A percentile compares a stretch with the other conserved stretches of the same genome.
phyloP scores from a whole-genome alignment of 1,140 invertebrate genomes.

The Rhizoglyphus robini region DNA sequence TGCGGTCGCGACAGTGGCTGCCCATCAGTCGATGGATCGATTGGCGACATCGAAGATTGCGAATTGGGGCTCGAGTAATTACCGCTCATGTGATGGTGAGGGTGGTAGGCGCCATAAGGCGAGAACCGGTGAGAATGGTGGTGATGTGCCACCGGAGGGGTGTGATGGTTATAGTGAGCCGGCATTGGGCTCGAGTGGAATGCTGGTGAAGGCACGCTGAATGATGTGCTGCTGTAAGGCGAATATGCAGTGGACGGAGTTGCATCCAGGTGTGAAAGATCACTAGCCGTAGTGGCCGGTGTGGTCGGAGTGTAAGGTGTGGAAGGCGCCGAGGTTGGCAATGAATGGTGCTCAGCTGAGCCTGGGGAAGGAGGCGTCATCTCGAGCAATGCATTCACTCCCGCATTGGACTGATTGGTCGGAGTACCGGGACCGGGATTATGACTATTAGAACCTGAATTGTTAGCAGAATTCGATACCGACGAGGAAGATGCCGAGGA shows the following conservation, averaged over 20 bases:
- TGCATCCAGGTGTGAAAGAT: neutral
- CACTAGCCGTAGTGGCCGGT: neutral
- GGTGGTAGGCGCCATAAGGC: neutral
- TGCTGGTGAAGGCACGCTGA: neutral
- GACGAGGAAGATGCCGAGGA: slow-evolving; percentile 3
- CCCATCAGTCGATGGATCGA: neutral
- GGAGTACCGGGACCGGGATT: neutral
- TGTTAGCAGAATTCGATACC: neutral
- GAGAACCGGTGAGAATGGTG: neutral
- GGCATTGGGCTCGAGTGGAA: neutral
- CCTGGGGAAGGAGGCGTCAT: slow-evolving; percentile 14
- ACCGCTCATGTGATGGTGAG: neutral
- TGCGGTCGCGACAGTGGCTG: neutral
- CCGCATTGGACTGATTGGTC: neutral
- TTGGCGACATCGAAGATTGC: neutral
- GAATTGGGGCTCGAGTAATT: neutral
- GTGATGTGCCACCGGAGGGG: neutral
- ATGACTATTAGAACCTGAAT: neutral
- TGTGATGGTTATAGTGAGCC: neutral
- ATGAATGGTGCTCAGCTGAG: neutral
- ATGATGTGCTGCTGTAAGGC: neutral
- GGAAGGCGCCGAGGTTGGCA: neutral
- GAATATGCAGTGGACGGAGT: neutral
- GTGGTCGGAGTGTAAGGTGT: neutral
- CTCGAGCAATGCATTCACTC: slow-evolving; percentile 14